These are phyloP conservation scores for Hydrozoanthus gracilis DNA, from an alignment of 92 coral and sea anemone genomes.

Conservation along the genomic window DNA sequence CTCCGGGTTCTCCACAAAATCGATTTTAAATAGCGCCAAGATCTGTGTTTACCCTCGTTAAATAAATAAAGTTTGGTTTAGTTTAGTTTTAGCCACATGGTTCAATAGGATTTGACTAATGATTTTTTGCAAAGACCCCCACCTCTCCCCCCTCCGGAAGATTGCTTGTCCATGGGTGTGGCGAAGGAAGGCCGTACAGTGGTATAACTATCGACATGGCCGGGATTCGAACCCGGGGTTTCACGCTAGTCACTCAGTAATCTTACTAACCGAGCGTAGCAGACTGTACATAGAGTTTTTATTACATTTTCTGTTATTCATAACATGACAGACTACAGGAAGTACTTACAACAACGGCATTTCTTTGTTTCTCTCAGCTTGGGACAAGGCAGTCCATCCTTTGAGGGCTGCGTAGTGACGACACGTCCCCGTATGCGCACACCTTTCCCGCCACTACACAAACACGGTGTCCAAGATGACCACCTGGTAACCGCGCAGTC, in stretches of 20 bases:
- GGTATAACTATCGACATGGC: too few species aligned
- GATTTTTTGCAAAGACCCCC: background rate
- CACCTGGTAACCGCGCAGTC: conserved; percentile 88
- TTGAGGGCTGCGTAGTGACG: conserved; percentile 55
- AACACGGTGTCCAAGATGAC: conserved; percentile 91
- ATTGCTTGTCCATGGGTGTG: too few species aligned
- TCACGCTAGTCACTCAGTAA: too few species aligned
- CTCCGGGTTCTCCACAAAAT: too few species aligned
- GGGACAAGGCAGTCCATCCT: conserved; percentile 86
- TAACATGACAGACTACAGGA: background rate
- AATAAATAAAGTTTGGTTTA: too few species aligned
- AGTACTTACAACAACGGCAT: conserved; percentile 45
- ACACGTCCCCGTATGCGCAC: conserved; percentile 74
- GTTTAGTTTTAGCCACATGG: too few species aligned
- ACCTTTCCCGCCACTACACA: conserved; percentile 73
- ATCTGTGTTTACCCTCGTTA: too few species aligned
- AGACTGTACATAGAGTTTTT: background rate
- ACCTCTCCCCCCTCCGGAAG: background rate
- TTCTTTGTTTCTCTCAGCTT: conserved; percentile 53
- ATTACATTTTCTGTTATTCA: background rate
- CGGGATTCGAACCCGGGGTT: too few species aligned
- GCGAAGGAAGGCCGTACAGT: too few species aligned
- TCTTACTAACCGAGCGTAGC: too few species aligned
- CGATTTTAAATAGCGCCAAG: too few species aligned
- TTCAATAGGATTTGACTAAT: too few species aligned